These are phyloP conservation scores for Hephaestus fuliginosus DNA, from an alignment of 2,797 vertebrate species.

Conservation along the genomic window DNA sequence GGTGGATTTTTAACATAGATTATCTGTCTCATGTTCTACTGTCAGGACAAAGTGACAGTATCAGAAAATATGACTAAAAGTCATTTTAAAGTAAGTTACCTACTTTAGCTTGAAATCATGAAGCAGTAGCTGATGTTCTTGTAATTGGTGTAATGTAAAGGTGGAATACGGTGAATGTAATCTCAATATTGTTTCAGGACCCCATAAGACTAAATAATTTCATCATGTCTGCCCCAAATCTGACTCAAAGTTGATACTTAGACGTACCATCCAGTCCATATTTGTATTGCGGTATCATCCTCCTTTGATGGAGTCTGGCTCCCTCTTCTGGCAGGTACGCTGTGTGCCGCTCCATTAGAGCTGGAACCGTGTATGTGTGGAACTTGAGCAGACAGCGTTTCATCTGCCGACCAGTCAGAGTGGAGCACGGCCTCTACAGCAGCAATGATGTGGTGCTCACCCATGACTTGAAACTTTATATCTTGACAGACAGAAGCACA, in stretches of 20 bases:
- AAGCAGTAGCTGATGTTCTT: neutral
- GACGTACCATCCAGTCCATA: too few relatives aligned
- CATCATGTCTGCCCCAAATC: neutral
- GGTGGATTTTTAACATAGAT: too few relatives aligned
- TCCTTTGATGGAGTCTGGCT: slow-evolving; percentile 22
- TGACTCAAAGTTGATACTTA: neutral
- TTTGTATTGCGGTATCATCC: neutral
- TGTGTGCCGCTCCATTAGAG: slow-evolving; percentile 70
- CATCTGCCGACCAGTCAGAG: slow-evolving; percentile 67
- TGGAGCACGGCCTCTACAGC: slow-evolving; percentile 78
- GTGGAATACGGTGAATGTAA: neutral
- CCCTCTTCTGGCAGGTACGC: slow-evolving; percentile 68
- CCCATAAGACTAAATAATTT: neutral
- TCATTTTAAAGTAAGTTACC: too few relatives aligned
- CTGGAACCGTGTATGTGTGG: slow-evolving; percentile 73
- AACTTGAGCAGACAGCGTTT: slow-evolving; percentile 74
- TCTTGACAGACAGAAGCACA: slow-evolving; percentile 75
- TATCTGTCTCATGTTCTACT: too few relatives aligned
- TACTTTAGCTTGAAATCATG: too few relatives aligned
- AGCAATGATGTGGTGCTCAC: slow-evolving; percentile 70
- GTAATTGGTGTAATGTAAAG: neutral
- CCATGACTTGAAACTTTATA: slow-evolving; percentile 76
- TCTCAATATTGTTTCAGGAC: neutral
- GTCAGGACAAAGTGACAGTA: too few relatives aligned
- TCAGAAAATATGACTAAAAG: too few relatives aligned